Evolutionary conservation across 2,113 vertebrate genomes (phyloP).

Genomic region (Hippocampus guttulatus): DNA sequence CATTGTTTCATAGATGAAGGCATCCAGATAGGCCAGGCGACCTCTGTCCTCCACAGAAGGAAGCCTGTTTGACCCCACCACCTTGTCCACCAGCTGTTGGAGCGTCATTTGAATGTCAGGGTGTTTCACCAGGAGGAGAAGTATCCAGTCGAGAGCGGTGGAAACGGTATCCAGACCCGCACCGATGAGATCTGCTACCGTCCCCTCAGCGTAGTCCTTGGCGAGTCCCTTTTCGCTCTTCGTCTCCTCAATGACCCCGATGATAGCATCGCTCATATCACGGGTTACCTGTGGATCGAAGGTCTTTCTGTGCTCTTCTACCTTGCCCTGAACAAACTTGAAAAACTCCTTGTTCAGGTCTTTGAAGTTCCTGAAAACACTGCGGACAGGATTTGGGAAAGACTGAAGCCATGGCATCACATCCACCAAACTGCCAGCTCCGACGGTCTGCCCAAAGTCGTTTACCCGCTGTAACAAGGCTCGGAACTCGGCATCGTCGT

Average conservation of each 20-base stretch:
- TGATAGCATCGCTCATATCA: slow-evolving; percentile 75
- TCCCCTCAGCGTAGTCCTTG: slow-evolving; percentile 60
- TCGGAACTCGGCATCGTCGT: slow-evolving; percentile 74
- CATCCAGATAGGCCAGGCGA: slow-evolving; percentile 72
- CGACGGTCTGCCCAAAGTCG: slow-evolving; percentile 75
- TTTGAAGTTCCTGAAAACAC: slow-evolving; percentile 72
- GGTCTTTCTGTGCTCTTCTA: slow-evolving; percentile 70
- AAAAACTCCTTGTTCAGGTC: slow-evolving; percentile 73
- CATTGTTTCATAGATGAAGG: slow-evolving; percentile 83
- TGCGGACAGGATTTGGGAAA: slow-evolving; percentile 80
- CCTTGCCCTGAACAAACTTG: slow-evolving; percentile 69
- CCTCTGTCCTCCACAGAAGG: slow-evolving; percentile 70
- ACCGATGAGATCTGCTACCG: slow-evolving; percentile 71
- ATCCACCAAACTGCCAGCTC: slow-evolving; percentile 80
- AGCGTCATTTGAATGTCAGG: slow-evolving; percentile 70
- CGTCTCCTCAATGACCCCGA: slow-evolving; percentile 46
- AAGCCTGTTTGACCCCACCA: slow-evolving; percentile 73
- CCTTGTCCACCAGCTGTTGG: slow-evolving; percentile 73
- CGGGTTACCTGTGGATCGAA: slow-evolving; percentile 59
- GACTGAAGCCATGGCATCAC: slow-evolving; percentile 79
- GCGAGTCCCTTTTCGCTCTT: slow-evolving; percentile 47
- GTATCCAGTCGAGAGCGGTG: slow-evolving; percentile 71
- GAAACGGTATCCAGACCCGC: slow-evolving; percentile 78
- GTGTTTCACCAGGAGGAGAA: slow-evolving; percentile 77
- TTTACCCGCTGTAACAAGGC: slow-evolving; percentile 63